phyloP scores from a whole-genome alignment of 30 jellyfish, hydroid and myxozoan species.

The Catostylus mosaicus region DNA sequence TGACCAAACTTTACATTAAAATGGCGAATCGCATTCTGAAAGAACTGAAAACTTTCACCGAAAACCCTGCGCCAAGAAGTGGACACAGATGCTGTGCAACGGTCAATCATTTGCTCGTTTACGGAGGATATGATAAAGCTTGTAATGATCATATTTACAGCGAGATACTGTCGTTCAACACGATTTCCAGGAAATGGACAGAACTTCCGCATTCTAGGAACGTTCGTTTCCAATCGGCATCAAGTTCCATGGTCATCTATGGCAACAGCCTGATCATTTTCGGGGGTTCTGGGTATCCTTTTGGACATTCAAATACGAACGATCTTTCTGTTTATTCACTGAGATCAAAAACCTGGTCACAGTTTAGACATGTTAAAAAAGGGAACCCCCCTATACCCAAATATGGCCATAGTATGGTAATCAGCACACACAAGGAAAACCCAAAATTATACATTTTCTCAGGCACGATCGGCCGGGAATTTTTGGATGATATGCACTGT shows the following conservation, averaged over 20 bases:
- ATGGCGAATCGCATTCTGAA: constrained; percentile 1
- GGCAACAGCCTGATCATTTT: constrained; percentile 51
- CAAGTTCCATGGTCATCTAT: constrained; percentile 67
- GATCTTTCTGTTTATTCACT: constrained; percentile 57
- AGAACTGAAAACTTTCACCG: background rate
- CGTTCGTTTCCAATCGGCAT: constrained; percentile 58
- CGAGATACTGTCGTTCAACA: constrained; percentile 70
- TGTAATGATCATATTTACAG: constrained; percentile 32
- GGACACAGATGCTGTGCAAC: constrained; percentile 91
- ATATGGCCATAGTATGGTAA: constrained; percentile 84
- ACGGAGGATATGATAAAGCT: constrained; percentile 79
- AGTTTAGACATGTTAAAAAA: background rate
- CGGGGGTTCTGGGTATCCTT: constrained; percentile 93
- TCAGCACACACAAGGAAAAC: background rate
- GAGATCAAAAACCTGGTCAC: constrained; percentile 50
- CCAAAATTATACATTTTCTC: constrained; percentile 59
- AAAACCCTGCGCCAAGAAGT: constrained; percentile 83
- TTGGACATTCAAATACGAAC: constrained; percentile 60
- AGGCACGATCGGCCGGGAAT: constrained; percentile 76
- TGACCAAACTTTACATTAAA: background rate
- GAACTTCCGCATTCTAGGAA: constrained; percentile 60
- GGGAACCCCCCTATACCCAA: constrained; percentile 62
- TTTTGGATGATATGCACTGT: constrained; percentile 70
- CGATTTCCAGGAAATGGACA: constrained; percentile 72
- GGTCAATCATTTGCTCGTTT: constrained; percentile 44